Evolutionary conservation across 2,888 invertebrate species (phyloP).

Genomic region (Osedax frankpressi): DNA sequence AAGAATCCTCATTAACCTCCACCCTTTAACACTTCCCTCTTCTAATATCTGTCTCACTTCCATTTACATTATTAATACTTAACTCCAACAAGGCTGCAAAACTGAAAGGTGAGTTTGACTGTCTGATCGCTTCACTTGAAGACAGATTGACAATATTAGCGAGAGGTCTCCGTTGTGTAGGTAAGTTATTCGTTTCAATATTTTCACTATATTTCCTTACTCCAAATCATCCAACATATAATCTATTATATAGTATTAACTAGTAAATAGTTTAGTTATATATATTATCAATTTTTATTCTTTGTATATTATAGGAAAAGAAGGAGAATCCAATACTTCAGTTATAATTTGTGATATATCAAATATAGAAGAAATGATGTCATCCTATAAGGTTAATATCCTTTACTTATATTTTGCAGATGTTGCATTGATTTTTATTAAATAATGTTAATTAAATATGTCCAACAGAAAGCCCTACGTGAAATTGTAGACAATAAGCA

Average conservation of each 20-base stretch:
- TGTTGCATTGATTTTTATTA: too few relatives aligned
- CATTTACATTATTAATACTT: too few relatives aligned
- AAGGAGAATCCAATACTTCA: not conserved
- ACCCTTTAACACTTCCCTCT: too few relatives aligned
- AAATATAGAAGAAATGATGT: not conserved
- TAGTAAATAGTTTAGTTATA: too few relatives aligned
- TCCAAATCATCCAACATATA: too few relatives aligned
- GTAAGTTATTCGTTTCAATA: too few relatives aligned
- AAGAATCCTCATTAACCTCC: too few relatives aligned
- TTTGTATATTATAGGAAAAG: not conserved
- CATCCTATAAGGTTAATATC: not conserved
- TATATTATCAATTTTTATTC: too few relatives aligned
- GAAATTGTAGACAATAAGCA: not conserved
- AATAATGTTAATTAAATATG: not conserved
- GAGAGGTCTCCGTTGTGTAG: not conserved
- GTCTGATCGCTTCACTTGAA: not conserved
- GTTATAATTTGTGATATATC: not conserved
- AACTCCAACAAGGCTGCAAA: not conserved
- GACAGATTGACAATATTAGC: not conserved
- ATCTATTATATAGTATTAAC: too few relatives aligned
- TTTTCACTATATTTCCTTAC: too few relatives aligned
- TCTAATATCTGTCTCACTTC: too few relatives aligned
- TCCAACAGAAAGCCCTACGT: not conserved
- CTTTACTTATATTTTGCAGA: too few relatives aligned
- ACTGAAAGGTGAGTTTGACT: not conserved